Evolutionary conservation across 2,888 invertebrate genomes (phyloP).

Genomic region (Agrilus cyanescens): DNA sequence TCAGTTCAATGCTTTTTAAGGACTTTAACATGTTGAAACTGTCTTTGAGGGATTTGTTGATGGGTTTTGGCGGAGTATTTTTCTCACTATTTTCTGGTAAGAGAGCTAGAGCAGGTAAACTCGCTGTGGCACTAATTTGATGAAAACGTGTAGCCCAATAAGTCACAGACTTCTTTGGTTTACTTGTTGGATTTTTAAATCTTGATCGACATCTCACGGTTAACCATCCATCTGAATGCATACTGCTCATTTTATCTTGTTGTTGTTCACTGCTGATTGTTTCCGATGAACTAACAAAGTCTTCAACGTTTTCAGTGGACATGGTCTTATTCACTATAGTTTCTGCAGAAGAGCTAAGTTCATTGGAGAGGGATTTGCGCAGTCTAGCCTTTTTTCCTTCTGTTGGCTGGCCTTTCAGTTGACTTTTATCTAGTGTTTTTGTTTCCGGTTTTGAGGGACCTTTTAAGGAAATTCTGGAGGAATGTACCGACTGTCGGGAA

Average conservation of each 20-base stretch:
- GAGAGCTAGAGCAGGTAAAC: slow-evolving; percentile 58
- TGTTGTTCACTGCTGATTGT: slow-evolving; percentile 40
- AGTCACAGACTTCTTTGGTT: slow-evolving; percentile 31
- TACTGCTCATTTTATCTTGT: slow-evolving; percentile 32
- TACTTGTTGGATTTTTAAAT: slow-evolving; percentile 39
- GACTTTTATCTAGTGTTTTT: slow-evolving; percentile 19
- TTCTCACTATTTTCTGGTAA: slow-evolving; percentile 28
- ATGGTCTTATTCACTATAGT: slow-evolving; percentile 30
- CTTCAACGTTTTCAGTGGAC: slow-evolving; percentile 26
- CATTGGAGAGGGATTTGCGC: slow-evolving; percentile 15
- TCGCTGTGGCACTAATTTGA: slow-evolving; percentile 73
- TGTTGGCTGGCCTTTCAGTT: neutral
- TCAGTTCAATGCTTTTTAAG: slow-evolving; percentile 3
- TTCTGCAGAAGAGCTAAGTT: slow-evolving; percentile 30
- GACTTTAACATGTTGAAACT: slow-evolving; percentile 31
- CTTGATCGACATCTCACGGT: slow-evolving; percentile 70
- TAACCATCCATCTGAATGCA: slow-evolving; percentile 68
- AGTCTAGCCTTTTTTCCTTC: neutral
- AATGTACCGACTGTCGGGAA: neutral
- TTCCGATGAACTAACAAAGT: slow-evolving; percentile 44
- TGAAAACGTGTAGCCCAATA: slow-evolving; percentile 64
- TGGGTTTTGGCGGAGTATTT: slow-evolving; percentile 2
- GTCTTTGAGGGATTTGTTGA: slow-evolving; percentile 26
- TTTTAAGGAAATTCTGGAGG: neutral
- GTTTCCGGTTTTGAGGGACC: slow-evolving; percentile 5